These are phyloP conservation scores for Caenorhabditis parvicauda DNA, from an alignment of 2,888 invertebrate genomes.

Conservation along the genomic window DNA sequence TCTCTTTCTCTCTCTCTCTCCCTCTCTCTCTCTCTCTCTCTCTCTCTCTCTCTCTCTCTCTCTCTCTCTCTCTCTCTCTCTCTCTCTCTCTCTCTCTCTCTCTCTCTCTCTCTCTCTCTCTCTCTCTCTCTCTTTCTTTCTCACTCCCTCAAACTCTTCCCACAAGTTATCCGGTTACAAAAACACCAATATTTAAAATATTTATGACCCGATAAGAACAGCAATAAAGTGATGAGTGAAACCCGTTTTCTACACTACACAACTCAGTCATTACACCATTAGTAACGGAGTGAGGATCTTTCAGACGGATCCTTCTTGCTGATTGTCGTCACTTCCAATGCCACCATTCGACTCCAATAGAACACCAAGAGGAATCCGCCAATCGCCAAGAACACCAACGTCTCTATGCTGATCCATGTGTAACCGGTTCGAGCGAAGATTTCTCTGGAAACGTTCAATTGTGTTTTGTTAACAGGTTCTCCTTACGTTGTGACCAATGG, in stretches of 20 bases:
- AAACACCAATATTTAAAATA: too few relatives aligned
- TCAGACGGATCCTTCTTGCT: neutral
- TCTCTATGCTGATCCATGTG: slow-evolving; percentile 22
- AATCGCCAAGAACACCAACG: slow-evolving; percentile 14
- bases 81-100: neutral
- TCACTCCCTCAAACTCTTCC: too few relatives aligned
- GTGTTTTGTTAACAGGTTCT: neutral
- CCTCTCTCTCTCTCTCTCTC: neutral
- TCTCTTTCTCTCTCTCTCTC: neutral
- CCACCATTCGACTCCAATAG: slow-evolving; percentile 18
- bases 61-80: slow-evolving; percentile 12
- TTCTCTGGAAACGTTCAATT: slow-evolving; percentile 14
- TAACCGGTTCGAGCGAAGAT: slow-evolving; percentile 29
- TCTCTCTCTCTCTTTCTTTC: neutral
- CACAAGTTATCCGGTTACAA: too few relatives aligned
- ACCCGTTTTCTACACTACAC: too few relatives aligned
- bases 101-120: neutral
- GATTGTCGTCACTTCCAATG: slow-evolving; percentile 13
- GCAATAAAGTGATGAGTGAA: too few relatives aligned
- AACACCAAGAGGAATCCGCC: slow-evolving; percentile 12
- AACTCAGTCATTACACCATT: slow-evolving; percentile 15
- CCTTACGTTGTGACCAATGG: slow-evolving; percentile 26
- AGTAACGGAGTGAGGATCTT: neutral
- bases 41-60: slow-evolving; percentile 6
- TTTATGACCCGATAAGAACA: too few relatives aligned